A percentile compares a stretch with the other conserved stretches of the same genome.
Evolutionary conservation across 2,113 vertebrate genomes (phyloP).

Genomic region (Cinclus cinclus): DNA sequence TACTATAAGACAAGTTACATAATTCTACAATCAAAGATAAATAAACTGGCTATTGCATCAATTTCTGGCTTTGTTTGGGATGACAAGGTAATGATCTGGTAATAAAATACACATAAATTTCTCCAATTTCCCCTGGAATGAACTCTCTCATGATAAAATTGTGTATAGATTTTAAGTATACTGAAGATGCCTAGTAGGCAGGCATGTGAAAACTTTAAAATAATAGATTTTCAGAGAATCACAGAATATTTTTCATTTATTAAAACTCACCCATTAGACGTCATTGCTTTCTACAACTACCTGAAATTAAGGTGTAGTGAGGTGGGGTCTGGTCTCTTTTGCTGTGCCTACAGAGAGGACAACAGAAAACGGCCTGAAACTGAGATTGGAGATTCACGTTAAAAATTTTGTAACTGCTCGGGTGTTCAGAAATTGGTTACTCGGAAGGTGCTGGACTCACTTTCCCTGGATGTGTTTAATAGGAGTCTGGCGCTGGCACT

Average conservation of each 20-base stretch:
- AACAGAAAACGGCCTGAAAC: background rate
- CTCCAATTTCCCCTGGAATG: background rate
- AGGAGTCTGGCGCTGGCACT: accelerated
- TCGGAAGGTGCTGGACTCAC: no score
- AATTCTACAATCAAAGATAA: background rate
- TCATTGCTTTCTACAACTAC: background rate
- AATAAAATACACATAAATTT: background rate
- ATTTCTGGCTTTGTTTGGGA: background rate
- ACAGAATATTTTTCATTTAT: background rate
- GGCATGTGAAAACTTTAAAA: background rate
- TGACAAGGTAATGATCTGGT: background rate
- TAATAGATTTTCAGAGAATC: background rate
- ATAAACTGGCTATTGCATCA: background rate
- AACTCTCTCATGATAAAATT: background rate
- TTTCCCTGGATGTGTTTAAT: background rate
- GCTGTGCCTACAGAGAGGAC: background rate
- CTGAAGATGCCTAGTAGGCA: accelerated
- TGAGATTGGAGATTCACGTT: background rate
- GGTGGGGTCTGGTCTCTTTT: accelerated
- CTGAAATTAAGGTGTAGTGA: background rate
- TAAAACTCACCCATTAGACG: background rate
- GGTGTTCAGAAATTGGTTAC: background rate
- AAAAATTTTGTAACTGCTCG: no score
- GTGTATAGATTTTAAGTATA: background rate
- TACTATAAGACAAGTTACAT: background rate